These are phyloP conservation scores for Tyria jacobaeae DNA, from an alignment of 2,888 invertebrate genomes.

Conservation along the genomic window DNA sequence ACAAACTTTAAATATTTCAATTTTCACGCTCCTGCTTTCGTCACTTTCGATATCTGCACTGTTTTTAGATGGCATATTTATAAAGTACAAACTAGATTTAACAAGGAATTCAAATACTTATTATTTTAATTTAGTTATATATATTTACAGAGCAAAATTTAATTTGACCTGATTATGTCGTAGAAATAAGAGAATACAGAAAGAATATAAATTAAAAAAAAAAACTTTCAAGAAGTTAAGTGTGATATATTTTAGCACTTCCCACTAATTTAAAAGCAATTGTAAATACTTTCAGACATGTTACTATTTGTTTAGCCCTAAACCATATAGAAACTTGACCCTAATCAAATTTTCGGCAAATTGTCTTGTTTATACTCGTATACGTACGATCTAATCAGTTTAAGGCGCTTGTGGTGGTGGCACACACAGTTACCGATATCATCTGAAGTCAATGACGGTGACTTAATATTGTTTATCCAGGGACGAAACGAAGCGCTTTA, in stretches of 20 bases:
- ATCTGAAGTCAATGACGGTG: neutral
- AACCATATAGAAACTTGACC: slow-evolving; percentile 10
- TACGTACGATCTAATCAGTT: neutral
- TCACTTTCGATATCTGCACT: too few relatives aligned
- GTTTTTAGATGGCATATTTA: too few relatives aligned
- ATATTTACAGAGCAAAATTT: too few relatives aligned
- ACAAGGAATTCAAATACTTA: too few relatives aligned
- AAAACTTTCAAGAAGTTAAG: neutral
- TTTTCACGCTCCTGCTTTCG: too few relatives aligned
- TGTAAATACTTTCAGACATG: neutral
- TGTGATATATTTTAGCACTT: neutral
- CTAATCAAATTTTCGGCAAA: neutral
- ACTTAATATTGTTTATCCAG: neutral
- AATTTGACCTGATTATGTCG: neutral
- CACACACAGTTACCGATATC: neutral
- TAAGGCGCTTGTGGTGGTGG: too few relatives aligned
- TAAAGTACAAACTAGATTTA: too few relatives aligned
- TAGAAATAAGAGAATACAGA: neutral
- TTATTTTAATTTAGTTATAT: too few relatives aligned
- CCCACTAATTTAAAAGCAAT: neutral
- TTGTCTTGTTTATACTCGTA: slow-evolving; percentile 2
- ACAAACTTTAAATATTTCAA: too few relatives aligned
- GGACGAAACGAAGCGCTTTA: too few relatives aligned
- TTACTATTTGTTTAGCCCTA: neutral
- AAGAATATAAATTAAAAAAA: too few relatives aligned